phyloP scores from a whole-genome alignment of 30 jellyfish, hydroid and myxozoan genomes.

The Cassiopea andromeda region DNA sequence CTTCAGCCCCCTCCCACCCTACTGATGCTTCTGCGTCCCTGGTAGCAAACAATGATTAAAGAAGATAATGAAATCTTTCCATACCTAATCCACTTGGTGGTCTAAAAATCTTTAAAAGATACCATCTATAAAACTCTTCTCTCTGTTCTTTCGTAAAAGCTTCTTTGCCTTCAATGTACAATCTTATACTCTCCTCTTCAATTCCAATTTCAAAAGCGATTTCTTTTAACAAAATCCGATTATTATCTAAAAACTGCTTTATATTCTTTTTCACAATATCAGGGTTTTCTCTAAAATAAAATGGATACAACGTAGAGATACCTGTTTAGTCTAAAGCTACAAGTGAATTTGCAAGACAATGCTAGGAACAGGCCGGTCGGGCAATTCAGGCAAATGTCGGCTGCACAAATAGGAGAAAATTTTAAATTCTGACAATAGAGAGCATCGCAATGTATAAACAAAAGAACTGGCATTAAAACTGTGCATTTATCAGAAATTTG shows the following conservation, averaged over 20 bases:
- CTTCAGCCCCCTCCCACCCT: no score
- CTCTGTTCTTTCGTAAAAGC: conserved; percentile 55
- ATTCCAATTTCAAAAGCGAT: conserved; percentile 90
- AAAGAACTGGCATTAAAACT: no score
- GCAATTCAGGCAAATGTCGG: no score
- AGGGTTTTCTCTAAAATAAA: conserved; percentile 80
- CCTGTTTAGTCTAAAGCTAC: neutral
- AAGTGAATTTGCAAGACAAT: no score
- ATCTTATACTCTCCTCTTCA: conserved; percentile 63
- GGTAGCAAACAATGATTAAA: neutral
- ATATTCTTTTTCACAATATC: conserved; percentile 74
- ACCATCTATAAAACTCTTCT: conserved; percentile 94
- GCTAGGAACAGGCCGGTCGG: no score
- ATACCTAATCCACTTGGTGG: conserved; percentile 92
- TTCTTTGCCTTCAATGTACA: conserved; percentile 75
- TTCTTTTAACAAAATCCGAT: conserved; percentile 79
- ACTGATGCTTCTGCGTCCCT: no score
- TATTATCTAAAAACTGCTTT: conserved; percentile 88
- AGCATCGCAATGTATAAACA: no score
- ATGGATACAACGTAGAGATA: neutral
- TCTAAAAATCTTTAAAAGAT: conserved; percentile 84
- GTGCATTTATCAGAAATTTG: no score
- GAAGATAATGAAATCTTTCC: neutral
- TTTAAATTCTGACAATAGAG: no score
- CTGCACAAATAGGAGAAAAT: no score